Conservation (phyloP, 1,140 invertebrate species). For the Hylyphantes graminicola region DNA sequence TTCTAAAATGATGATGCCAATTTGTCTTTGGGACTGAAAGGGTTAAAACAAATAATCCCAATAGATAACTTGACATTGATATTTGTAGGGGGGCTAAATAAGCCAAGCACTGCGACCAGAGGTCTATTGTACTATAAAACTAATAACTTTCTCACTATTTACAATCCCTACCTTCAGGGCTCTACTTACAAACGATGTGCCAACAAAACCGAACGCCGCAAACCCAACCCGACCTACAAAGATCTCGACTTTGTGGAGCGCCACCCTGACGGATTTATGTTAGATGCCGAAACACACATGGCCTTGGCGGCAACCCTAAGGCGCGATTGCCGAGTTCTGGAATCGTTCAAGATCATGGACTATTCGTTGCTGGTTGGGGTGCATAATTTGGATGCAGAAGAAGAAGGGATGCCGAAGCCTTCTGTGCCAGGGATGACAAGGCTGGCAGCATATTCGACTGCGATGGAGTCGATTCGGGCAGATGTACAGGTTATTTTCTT, state of each 20-base stretch:
- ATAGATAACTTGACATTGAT: too few relatives aligned
- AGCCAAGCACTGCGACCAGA: too few relatives aligned
- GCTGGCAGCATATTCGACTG: conserved; percentile 93
- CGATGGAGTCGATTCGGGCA: conserved; percentile 98
- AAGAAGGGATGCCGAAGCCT: conserved; percentile 49
- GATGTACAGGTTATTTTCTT: conserved; percentile 86
- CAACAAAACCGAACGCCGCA: conserved; percentile 71
- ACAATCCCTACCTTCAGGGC: too few relatives aligned
- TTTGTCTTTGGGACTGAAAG: too few relatives aligned
- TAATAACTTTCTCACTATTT: too few relatives aligned
- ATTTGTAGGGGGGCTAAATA: too few relatives aligned
- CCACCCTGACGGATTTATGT: conserved; percentile 70
- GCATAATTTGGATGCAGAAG: conserved; percentile 65
- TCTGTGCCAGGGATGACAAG: conserved; percentile 72
- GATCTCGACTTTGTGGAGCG: conserved; percentile 67
- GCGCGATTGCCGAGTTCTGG: conserved; percentile 73
- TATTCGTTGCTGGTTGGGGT: conserved; percentile 70
- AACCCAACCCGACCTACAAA: conserved; percentile 66
- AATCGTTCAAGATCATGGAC: conserved; percentile 75
- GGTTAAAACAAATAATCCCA: too few relatives aligned
- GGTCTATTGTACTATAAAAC: too few relatives aligned
- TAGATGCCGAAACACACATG: conserved; percentile 72
- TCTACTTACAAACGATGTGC: conserved; percentile 87
- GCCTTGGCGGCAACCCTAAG: conserved; percentile 72
- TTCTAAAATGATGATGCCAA: too few relatives aligned